A percentile compares a stretch with the other conserved stretches of the same genome.
phyloP scores from a whole-genome alignment of 2,113 vertebrate species.

The Pimephales promelas region DNA sequence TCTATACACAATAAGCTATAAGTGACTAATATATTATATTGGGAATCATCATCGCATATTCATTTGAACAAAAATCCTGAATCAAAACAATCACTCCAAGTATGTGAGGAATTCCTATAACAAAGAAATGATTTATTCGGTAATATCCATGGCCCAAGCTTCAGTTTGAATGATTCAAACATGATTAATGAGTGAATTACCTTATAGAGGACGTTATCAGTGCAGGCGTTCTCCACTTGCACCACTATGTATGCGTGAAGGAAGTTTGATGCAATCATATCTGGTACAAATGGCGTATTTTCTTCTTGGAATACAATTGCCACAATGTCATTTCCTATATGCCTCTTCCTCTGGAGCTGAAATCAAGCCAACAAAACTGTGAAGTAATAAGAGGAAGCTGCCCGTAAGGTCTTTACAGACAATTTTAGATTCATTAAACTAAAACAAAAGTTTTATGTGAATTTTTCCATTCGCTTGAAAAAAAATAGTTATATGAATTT shows the following conservation, averaged over 20 bases:
- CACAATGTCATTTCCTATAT: slow-evolving; percentile 97
- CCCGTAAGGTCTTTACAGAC: not conserved
- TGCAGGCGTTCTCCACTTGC: slow-evolving; percentile 83
- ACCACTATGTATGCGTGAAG: slow-evolving; percentile 94
- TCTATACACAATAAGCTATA: no score
- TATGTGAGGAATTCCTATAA: not conserved
- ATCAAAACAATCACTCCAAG: no score
- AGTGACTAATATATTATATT: no score
- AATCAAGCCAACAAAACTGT: slow-evolving; percentile 36
- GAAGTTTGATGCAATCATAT: slow-evolving; percentile 99
- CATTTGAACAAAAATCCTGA: no score
- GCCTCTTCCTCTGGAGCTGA: slow-evolving; percentile 94
- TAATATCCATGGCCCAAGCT: not conserved
- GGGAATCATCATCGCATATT: no score
- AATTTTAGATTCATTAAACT: not conserved
- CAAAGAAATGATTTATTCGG: not conserved
- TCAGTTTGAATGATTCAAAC: not conserved
- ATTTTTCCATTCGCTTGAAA: not conserved
- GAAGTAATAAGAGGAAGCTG: slow-evolving; percentile 23
- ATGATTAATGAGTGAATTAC: slow-evolving; percentile 62
- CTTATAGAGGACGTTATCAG: slow-evolving; percentile 88
- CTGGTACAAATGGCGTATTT: slow-evolving; percentile 95
- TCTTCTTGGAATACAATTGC: slow-evolving; percentile 96
- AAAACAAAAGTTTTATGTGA: no score
- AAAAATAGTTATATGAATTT: no score